These are phyloP conservation scores for Helobdella robusta DNA, from an alignment of 2,888 invertebrate species.

Conservation along the genomic window DNA sequence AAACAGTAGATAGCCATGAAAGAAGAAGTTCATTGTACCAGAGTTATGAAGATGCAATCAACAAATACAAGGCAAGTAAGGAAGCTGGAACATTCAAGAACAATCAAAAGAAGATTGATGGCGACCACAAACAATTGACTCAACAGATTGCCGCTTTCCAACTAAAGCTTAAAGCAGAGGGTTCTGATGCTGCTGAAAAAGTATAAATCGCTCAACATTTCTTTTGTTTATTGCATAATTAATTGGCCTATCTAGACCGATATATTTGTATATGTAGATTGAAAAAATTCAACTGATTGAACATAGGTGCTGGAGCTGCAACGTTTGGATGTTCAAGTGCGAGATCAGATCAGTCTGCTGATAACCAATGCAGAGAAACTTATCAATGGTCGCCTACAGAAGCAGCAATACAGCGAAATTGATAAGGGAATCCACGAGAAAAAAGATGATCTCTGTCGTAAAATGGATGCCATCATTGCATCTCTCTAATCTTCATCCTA, in stretches of 20 bases:
- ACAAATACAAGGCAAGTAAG: constrained; percentile 57
- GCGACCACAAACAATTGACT: constrained; percentile 57
- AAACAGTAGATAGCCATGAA: constrained; percentile 57
- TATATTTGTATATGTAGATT: too few relatives aligned
- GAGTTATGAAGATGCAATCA: constrained; percentile 57
- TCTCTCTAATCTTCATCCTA: constrained; percentile 30
- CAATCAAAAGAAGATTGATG: constrained; percentile 56
- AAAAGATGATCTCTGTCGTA: constrained; percentile 53
- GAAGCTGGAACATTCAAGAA: constrained; percentile 51
- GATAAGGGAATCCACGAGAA: constrained; percentile 55
- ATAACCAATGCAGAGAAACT: constrained; percentile 55
- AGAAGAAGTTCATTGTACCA: constrained; percentile 57
- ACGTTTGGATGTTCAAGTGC: constrained; percentile 52
- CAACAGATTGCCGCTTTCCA: constrained; percentile 54
- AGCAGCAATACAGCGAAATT: constrained; percentile 57
- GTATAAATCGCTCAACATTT: too few relatives aligned
- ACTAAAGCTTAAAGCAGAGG: constrained; percentile 56
- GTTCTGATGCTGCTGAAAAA: constrained; percentile 58
- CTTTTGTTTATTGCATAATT: too few relatives aligned
- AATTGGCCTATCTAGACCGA: too few relatives aligned
- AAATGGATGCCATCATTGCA: constrained; percentile 44
- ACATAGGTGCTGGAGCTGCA: constrained; percentile 56
- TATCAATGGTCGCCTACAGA: constrained; percentile 56
- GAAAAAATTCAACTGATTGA: too few relatives aligned
- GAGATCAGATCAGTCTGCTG: constrained; percentile 42